Conservation (phyloP, 2,888 invertebrate species). For the Antheraea assamensis region DNA sequence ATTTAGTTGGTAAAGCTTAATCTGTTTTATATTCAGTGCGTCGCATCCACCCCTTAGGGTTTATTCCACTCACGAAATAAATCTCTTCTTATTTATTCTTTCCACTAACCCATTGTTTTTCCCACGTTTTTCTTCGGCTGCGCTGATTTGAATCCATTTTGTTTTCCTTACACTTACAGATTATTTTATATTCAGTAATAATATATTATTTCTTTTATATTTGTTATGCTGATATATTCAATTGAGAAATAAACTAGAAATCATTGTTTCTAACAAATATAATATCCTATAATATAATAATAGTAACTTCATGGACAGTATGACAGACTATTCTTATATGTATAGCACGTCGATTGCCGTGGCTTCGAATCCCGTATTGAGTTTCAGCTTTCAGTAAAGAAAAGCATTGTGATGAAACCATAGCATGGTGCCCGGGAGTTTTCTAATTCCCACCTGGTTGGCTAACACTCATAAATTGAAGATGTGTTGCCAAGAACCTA, state of each 20-base stretch:
- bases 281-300: neutral
- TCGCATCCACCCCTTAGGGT: conserved; percentile 20
- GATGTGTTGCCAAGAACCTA: too few relatives aligned
- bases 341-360: too few relatives aligned
- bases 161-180: conserved; percentile 10
- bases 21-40: conserved; percentile 9
- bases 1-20: conserved; percentile 6
- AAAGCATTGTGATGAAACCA: too few relatives aligned
- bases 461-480: too few relatives aligned
- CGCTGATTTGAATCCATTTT: conserved; percentile 46
- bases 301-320: too few relatives aligned
- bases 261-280: neutral
- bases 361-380: too few relatives aligned
- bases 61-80: conserved; percentile 67
- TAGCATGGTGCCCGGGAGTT: too few relatives aligned
- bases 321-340: too few relatives aligned
- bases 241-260: neutral
- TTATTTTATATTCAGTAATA: conserved; percentile 8
- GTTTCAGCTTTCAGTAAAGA: too few relatives aligned
- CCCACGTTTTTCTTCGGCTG: conserved; percentile 38
- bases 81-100: conserved; percentile 63
- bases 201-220: neutral
- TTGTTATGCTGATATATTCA: neutral
- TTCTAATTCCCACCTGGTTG: too few relatives aligned
- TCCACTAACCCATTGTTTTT: conserved; percentile 62